Evolutionary conservation across 2,113 vertebrate species (phyloP).

Genomic region (Ramphastos sulfuratus): DNA sequence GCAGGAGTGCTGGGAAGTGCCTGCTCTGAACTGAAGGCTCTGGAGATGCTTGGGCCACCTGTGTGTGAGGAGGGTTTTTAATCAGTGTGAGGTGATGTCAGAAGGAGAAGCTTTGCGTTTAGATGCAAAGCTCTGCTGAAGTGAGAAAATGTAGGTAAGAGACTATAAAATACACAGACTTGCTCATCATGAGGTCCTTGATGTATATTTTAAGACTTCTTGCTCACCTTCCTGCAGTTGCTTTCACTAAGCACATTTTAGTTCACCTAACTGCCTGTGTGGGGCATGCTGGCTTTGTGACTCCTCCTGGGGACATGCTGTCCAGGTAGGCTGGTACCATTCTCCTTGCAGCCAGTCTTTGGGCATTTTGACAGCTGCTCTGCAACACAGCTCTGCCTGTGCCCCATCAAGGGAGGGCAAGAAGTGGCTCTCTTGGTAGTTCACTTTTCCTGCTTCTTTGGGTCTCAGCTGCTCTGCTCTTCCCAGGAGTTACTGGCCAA

Average conservation of each 20-base stretch:
- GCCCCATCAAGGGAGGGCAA: background rate
- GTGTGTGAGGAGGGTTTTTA: background rate
- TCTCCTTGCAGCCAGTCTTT: background rate
- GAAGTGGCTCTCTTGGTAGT: background rate
- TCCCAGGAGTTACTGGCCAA: background rate
- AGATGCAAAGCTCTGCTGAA: background rate
- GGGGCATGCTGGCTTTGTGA: background rate
- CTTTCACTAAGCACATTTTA: fast-evolving
- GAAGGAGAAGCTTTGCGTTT: background rate
- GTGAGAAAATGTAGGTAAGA: background rate
- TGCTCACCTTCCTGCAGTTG: background rate
- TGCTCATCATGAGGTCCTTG: background rate
- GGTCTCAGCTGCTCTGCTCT: background rate
- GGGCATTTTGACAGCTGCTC: background rate
- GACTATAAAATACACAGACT: fast-evolving
- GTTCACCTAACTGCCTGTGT: background rate
- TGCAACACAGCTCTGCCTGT: background rate
- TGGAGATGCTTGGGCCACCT: background rate
- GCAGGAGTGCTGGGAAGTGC: background rate
- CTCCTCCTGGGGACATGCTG: background rate
- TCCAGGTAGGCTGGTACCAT: background rate
- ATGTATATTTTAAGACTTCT: background rate
- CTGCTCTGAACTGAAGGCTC: background rate
- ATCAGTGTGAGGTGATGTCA: background rate
- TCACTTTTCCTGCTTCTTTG: background rate